Conservation (phyloP, 2,797 vertebrate genomes). For the Morelia viridis region DNA sequence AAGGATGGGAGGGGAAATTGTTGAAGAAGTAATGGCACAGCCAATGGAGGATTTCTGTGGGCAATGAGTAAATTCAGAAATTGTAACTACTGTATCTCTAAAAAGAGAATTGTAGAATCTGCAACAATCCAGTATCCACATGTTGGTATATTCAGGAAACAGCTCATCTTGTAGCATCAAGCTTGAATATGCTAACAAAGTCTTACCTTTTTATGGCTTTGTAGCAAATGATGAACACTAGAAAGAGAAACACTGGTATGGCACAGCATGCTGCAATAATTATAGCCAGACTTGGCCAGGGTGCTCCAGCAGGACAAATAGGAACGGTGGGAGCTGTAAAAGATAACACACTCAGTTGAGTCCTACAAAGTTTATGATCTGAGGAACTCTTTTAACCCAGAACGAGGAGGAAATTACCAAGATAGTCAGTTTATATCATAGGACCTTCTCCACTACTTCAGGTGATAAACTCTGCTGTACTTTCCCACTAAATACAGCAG, state of each 20-base stretch:
- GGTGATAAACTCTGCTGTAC: not conserved
- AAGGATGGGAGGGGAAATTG: not conserved
- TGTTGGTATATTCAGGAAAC: not conserved
- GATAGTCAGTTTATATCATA: not conserved
- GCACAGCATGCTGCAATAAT: conserved; percentile 85
- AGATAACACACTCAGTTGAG: conserved; percentile 46
- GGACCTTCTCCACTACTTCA: not conserved
- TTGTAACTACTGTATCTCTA: not conserved
- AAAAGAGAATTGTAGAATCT: not conserved
- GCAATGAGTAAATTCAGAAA: not conserved
- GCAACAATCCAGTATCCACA: not conserved
- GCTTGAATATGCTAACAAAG: not conserved
- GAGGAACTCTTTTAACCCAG: not conserved
- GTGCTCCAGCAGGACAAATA: conserved; percentile 74
- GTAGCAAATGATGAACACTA: conserved; percentile 96
- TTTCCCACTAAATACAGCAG: not conserved
- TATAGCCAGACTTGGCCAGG: conserved; percentile 89
- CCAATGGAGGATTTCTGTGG: not conserved
- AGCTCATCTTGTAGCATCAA: not conserved
- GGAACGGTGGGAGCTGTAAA: conserved; percentile 80
- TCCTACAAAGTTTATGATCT: not conserved
- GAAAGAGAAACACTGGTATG: conserved; percentile 86
- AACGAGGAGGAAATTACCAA: not conserved
- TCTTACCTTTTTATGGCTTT: conserved; percentile 98
- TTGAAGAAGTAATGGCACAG: not conserved